Evolutionary conservation across 2,797 vertebrate genomes (phyloP), one percentile per base, ranked within the genome.

Genomic region (Hephaestus fuliginosus): DNA sequence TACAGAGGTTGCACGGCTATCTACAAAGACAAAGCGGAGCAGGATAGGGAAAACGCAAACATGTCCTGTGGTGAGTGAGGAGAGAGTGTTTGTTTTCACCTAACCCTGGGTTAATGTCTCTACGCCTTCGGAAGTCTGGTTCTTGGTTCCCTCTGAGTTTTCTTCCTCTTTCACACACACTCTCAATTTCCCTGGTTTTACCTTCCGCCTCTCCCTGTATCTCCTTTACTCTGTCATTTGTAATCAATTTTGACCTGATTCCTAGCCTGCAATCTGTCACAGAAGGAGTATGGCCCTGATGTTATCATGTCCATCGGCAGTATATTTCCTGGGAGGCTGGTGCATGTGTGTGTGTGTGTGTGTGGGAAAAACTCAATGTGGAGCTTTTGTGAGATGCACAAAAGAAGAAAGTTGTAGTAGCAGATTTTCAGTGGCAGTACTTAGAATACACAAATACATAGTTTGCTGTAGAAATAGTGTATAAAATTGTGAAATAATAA

Each of bases 191-290:
- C 69, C 15, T 46, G 33, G 51, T 81, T 87, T 74, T 74, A 79
- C 61, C 66, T 75, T 73, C 56, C 14, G 72, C 64, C 7, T 17
- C 25, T 55, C 30, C 70, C 66, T 44, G 52, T 70, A 52, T 85
- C 61, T 82, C 43, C 64, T 81, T 77, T 68, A 68, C 25, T 68
- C 65, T 73, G 2, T 83, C 36, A 78, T 78, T 65, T 88, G 17
- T 91, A 91, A 93, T 91, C 88, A 71, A 86, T 78, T 94, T 94
- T 92, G 81, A 77, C 53, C 83, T 80, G 76, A 76, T 86, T 88
- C 76, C 51, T 75, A 52, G 68, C 88, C 84, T 90, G 84, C 85
- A 75, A 68, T 91, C 83, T 91, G 89, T 93, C 89, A 94, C 65
- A 92, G 63, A 81, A 79, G 61, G 81, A 91, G 67, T 56, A 86